Percentiles rank a stretch among this genome's conserved stretches.
These are phyloP conservation scores for Platygyra sinensis DNA, from an alignment of 64 coral and sea anemone species.

Conservation along the genomic window DNA sequence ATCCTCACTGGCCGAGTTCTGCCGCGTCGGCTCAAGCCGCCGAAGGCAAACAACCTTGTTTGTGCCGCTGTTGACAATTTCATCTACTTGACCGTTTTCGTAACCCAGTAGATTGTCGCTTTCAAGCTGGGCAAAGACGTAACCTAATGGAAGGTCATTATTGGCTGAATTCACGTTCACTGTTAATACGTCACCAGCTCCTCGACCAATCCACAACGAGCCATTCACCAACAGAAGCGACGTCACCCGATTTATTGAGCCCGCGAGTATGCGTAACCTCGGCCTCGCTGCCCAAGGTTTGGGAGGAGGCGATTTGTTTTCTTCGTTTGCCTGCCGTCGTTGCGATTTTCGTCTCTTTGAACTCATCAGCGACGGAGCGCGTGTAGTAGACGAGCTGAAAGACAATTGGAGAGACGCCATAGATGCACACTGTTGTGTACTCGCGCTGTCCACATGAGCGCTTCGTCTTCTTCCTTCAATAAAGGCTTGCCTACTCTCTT, in stretches of 20 bases:
- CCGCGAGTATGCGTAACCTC: conserved; percentile 38
- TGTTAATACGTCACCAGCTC: conserved; percentile 71
- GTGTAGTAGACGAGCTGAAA: background rate
- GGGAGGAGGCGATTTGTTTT: background rate
- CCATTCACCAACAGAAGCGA: conserved; percentile 50
- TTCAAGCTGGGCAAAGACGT: conserved; percentile 76
- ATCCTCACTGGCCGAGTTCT: conserved; percentile 36
- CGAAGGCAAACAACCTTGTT: conserved; percentile 91
- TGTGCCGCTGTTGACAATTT: conserved; percentile 74
- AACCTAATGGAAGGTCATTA: conserved; percentile 49
- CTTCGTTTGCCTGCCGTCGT: background rate
- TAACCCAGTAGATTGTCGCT: conserved; percentile 71
- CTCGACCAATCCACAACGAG: conserved; percentile 82
- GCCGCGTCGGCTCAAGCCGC: conserved; percentile 62
- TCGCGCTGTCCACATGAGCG: background rate
- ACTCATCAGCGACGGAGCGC: conserved; percentile 52
- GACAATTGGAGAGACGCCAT: conserved; percentile 34
- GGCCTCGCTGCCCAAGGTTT: conserved; percentile 18
- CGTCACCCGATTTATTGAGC: conserved; percentile 63
- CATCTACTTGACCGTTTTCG: conserved; percentile 75
- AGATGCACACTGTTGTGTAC: background rate
- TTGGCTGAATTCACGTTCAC: conserved; percentile 69
- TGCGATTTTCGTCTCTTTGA: conserved; percentile 50
- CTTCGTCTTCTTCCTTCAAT: background rate
- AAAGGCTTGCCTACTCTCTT: conserved; percentile 18